A percentile compares a stretch with the other conserved stretches of the same genome.
Conservation (phyloP, 1,140 invertebrate species). For the Diplogasteroides magnus region DNA sequence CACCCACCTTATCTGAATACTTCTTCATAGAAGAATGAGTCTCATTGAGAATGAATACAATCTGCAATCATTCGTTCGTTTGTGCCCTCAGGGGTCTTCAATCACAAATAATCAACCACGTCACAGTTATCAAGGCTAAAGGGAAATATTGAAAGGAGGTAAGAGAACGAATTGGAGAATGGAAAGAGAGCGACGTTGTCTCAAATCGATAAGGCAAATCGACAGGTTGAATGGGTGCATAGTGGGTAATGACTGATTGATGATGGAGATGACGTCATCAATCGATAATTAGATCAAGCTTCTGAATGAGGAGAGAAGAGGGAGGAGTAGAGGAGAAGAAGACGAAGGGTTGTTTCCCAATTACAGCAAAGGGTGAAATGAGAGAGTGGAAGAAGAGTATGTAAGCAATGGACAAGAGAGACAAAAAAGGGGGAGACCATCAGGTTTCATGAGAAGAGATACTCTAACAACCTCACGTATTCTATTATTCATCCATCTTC, state of each 20-base stretch:
- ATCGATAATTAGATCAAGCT: neutral
- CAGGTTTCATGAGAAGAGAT: neutral
- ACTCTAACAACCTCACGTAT: too few species aligned
- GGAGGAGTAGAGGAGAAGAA: neutral
- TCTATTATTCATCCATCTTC: too few species aligned
- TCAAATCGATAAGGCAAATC: too few species aligned
- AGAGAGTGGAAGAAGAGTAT: conserved; percentile 7
- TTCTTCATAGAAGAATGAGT: too few species aligned
- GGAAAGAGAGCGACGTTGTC: too few species aligned
- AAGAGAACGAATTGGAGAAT: too few species aligned
- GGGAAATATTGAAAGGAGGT: too few species aligned
- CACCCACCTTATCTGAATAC: conserved; percentile 4
- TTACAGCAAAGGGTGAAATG: conserved; percentile 1
- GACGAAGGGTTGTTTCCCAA: conserved; percentile 4
- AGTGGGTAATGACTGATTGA: neutral
- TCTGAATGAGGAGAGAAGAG: neutral
- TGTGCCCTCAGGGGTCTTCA: too few species aligned
- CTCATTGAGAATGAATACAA: too few species aligned
- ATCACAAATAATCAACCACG: too few species aligned
- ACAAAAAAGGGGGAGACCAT: neutral
- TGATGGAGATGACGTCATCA: neutral
- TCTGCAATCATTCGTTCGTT: too few species aligned
- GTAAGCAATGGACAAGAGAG: conserved; percentile 11
- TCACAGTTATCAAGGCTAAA: too few species aligned
- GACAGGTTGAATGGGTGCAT: neutral